Percentiles rank a stretch among this genome's conserved stretches.
phyloP scores from a whole-genome alignment of 2,797 vertebrate species.

The Aphelocoma californica region DNA sequence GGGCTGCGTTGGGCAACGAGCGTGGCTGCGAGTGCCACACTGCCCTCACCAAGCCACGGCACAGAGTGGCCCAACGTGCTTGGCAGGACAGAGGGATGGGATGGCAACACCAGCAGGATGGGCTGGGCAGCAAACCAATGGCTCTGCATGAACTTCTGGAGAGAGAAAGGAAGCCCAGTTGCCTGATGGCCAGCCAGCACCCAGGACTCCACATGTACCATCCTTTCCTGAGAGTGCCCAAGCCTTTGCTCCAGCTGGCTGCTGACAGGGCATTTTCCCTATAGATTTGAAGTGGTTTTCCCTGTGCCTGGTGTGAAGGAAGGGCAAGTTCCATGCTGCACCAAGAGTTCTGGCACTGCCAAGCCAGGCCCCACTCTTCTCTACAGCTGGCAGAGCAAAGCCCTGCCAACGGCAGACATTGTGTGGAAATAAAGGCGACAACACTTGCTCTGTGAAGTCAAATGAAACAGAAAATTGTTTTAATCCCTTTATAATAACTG shows the following conservation, averaged over 20 bases:
- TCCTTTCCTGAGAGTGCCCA: background rate
- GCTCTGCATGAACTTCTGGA: background rate
- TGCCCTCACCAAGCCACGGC: fast-evolving
- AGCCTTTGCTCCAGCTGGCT: background rate
- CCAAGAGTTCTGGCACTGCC: slow-evolving; percentile 60
- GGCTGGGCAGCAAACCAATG: background rate
- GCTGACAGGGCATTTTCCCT: background rate
- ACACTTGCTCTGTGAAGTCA: slow-evolving; percentile 47
- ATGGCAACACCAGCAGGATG: background rate
- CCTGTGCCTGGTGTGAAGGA: background rate
- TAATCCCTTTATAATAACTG: slow-evolving; percentile 63
- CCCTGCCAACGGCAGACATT: slow-evolving; percentile 25
- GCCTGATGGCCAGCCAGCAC: fast-evolving
- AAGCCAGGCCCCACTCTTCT: background rate
- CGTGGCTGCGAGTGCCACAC: fast-evolving
- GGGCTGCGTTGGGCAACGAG: fast-evolving
- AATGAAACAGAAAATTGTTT: slow-evolving; percentile 71
- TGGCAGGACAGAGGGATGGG: background rate
- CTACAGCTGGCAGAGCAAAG: background rate
- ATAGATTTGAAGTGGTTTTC: background rate
- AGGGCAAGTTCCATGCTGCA: background rate
- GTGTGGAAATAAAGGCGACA: slow-evolving; percentile 67
- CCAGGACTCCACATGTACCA: fast-evolving
- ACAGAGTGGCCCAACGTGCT: fast-evolving
- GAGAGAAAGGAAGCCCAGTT: background rate